Percentiles rank a stretch among this genome's conserved stretches.
phyloP scores from a whole-genome alignment of 2,888 invertebrate species.

The Sericinus montela region DNA sequence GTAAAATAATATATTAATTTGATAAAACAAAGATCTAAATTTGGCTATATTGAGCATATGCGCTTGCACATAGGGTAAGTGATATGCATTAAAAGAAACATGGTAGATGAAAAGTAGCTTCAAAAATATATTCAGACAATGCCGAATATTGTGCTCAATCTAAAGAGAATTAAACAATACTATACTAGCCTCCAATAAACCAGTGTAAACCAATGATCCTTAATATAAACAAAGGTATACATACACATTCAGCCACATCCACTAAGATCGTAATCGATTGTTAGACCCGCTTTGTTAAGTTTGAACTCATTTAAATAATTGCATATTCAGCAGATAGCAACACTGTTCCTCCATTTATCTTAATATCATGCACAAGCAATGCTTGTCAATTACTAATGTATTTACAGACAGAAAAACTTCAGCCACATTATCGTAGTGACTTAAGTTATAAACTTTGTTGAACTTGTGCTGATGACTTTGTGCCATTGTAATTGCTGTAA shows the following conservation, averaged over 20 bases:
- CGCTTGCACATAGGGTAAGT: constrained; percentile 25
- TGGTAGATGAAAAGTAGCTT: constrained; percentile 8
- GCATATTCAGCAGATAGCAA: no score
- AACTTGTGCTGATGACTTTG: no score
- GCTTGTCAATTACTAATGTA: no score
- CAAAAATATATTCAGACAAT: constrained; percentile 3
- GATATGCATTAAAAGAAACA: constrained; percentile 36
- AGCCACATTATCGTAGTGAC: no score
- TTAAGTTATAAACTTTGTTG: no score
- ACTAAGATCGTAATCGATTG: neutral
- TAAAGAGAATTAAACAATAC: constrained; percentile 22
- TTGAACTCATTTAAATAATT: neutral
- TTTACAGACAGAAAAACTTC: no score
- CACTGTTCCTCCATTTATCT: no score
- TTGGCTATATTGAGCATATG: constrained; percentile 52
- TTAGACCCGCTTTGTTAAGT: neutral
- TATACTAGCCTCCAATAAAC: constrained; percentile 54
- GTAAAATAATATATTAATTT: constrained; percentile 17
- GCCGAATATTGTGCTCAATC: constrained; percentile 14
- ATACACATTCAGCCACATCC: constrained; percentile 21
- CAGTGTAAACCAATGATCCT: constrained; percentile 54
- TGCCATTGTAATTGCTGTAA: no score
- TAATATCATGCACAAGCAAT: no score
- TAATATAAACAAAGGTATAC: constrained; percentile 63
- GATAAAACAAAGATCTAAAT: constrained; percentile 25